Percentiles rank a stretch among this genome's conserved stretches.
These are phyloP conservation scores for Salvelinus fontinalis DNA, from an alignment of 2,113 vertebrate species.

Conservation along the genomic window DNA sequence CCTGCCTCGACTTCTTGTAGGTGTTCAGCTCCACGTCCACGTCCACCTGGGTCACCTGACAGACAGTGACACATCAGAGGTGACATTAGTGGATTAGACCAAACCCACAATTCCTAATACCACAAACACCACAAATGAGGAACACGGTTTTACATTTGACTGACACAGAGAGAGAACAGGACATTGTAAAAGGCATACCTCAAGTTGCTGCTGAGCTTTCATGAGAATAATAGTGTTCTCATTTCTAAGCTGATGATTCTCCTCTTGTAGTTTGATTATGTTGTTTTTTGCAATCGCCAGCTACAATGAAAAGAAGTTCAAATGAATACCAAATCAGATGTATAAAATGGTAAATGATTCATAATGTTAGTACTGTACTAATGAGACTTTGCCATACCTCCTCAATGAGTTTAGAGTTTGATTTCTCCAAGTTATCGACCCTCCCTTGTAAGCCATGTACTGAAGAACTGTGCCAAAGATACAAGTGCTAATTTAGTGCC, in stretches of 20 bases:
- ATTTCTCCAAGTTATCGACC: constrained; percentile 93
- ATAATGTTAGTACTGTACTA: not conserved
- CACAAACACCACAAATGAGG: too few relatives aligned
- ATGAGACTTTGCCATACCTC: constrained; percentile 78
- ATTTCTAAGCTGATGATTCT: constrained; percentile 95
- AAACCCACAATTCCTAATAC: not conserved
- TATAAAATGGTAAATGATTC: not conserved
- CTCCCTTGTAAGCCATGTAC: constrained; percentile 92
- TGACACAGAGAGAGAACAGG: too few relatives aligned
- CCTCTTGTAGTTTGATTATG: constrained; percentile 98
- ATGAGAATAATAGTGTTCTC: constrained; percentile 92
- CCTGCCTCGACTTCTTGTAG: constrained; percentile 91
- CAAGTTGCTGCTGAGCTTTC: constrained; percentile 91
- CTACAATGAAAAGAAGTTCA: constrained; percentile 60
- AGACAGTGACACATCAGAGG: too few relatives aligned
- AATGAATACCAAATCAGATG: too few relatives aligned
- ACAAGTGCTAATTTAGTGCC: constrained; percentile 17
- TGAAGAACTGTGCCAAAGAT: constrained; percentile 81
- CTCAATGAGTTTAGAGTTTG: constrained; percentile 95
- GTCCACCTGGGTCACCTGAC: constrained; percentile 86
- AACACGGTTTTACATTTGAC: too few relatives aligned
- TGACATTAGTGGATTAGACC: not conserved
- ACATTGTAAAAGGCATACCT: constrained; percentile 69
- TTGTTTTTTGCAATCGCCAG: constrained; percentile 98
- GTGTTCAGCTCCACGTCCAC: constrained; percentile 90